Evolutionary conservation across 2,113 vertebrate species (phyloP), one percentile per base, ranked within the genome.

Genomic region (Festucalex cinctus): DNA sequence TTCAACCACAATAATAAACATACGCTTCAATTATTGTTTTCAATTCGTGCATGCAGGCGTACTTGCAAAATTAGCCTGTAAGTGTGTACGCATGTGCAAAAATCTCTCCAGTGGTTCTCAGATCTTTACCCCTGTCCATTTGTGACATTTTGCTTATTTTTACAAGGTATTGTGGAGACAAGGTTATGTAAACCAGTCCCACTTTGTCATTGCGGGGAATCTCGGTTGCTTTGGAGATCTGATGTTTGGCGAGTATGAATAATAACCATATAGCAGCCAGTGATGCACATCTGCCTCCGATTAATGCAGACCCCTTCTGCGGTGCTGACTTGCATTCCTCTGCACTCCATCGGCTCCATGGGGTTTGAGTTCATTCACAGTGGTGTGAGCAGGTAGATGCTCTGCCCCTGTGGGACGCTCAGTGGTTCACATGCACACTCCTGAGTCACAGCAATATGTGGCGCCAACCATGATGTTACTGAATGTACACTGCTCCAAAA

Each of bases 181-280:
- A 72, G 89, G 86, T 91, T 90, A 91, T 83, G 86, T 87, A 90
- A 91, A 89, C 88, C 86, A 83, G 85, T 85, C 75, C 79, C 75
- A 82, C 70, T 83, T 82, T 88, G 82, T 90, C 88, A 83, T 87
- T 76, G 80, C 79, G 37, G 66, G 69, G 86, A 83, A 80, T 86
- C 83, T 77, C 70, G 51, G 63, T 37, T 78, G 82, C 70, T 85
- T 74, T 82, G 75, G 80, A 77, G 48, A 74, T 73, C 66, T 84
- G 72, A 80, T 85, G 84, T 85, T 88, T 84, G 75, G 78, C 68
- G 84, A 83, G 80, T 82, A 88, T 91, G 87, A 90, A 88, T 88
- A 86, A 88, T 89, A 86, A 85, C 80, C 71, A 78, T 83, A 78
- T 83, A 87, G 85, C 76, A 89, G 83, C 74, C 71, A 76, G 80